These are phyloP conservation scores for Hedya salicella DNA, from an alignment of 2,888 invertebrate species.

Conservation along the genomic window DNA sequence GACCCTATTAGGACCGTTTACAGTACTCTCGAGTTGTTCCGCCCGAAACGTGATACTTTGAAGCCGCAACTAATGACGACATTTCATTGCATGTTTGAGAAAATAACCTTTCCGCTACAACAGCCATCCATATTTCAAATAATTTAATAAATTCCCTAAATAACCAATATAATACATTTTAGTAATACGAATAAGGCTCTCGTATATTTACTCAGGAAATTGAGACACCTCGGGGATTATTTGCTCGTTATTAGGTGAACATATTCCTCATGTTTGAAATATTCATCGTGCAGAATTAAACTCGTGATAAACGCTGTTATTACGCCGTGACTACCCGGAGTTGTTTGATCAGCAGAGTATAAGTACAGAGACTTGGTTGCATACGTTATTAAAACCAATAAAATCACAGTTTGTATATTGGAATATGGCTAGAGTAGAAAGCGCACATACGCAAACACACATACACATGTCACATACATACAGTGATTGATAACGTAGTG, in stretches of 20 bases:
- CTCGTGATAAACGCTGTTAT: constrained; percentile 13
- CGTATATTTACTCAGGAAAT: background rate
- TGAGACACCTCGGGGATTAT: background rate
- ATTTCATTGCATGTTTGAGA: too few species aligned
- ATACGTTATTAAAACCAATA: background rate
- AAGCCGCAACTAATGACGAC: too few species aligned
- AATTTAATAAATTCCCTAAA: too few species aligned
- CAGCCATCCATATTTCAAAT: too few species aligned
- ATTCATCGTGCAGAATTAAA: constrained; percentile 14
- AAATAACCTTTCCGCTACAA: too few species aligned
- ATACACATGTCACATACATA: too few species aligned
- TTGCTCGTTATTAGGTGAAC: constrained; percentile 10
- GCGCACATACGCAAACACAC: too few species aligned
- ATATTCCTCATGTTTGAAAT: constrained; percentile 14
- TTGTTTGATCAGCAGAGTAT: background rate
- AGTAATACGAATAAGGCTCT: background rate
- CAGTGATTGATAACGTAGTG: too few species aligned
- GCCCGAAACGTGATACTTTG: too few species aligned
- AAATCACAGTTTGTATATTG: background rate
- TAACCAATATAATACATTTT: background rate
- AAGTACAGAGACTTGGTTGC: background rate
- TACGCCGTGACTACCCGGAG: constrained; percentile 1
- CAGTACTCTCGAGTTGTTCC: too few species aligned
- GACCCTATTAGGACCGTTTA: too few species aligned
- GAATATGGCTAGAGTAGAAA: too few species aligned